Conservation (phyloP, 2,888 invertebrate genomes). For the Scaptomyza parva region DNA sequence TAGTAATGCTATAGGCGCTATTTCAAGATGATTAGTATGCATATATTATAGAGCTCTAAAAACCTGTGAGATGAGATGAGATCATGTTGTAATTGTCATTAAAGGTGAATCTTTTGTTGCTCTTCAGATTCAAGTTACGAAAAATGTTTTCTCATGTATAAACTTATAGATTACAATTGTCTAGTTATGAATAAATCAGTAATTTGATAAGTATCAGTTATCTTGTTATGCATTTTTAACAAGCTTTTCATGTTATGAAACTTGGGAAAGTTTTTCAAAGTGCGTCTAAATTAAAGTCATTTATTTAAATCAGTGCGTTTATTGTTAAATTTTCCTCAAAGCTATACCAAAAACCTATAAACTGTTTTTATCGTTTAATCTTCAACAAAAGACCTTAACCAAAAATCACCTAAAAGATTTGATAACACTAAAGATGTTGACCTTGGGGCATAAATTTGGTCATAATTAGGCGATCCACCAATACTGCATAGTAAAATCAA, state of each 20-base stretch:
- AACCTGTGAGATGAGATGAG: constrained; percentile 1
- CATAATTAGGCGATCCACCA: constrained; percentile 35
- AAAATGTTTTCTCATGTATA: no score
- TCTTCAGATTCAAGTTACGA: not conserved
- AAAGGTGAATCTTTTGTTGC: not conserved
- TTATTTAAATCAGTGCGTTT: constrained; percentile 46
- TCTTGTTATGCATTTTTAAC: not conserved
- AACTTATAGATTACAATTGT: no score
- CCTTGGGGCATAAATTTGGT: constrained; percentile 53
- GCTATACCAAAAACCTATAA: constrained; percentile 28
- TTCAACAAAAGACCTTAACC: constrained; percentile 20
- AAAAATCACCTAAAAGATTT: not conserved
- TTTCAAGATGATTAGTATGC: constrained; percentile 9
- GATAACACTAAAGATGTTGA: constrained; percentile 18
- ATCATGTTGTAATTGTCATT: not conserved
- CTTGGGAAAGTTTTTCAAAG: not conserved
- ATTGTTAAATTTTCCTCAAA: constrained; percentile 25
- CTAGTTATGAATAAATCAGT: constrained; percentile 1
- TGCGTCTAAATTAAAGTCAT: constrained; percentile 15
- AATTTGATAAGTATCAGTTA: constrained; percentile 30
- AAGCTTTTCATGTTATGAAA: not conserved
- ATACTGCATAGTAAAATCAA: constrained; percentile 50
- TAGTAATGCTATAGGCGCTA: constrained; percentile 20
- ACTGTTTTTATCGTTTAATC: constrained; percentile 42
- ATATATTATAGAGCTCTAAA: constrained; percentile 7